Percentiles rank a stretch among this genome's conserved stretches.
Evolutionary conservation across 1,140 invertebrate genomes (phyloP).

Genomic region (Drosophila repletoides): DNA sequence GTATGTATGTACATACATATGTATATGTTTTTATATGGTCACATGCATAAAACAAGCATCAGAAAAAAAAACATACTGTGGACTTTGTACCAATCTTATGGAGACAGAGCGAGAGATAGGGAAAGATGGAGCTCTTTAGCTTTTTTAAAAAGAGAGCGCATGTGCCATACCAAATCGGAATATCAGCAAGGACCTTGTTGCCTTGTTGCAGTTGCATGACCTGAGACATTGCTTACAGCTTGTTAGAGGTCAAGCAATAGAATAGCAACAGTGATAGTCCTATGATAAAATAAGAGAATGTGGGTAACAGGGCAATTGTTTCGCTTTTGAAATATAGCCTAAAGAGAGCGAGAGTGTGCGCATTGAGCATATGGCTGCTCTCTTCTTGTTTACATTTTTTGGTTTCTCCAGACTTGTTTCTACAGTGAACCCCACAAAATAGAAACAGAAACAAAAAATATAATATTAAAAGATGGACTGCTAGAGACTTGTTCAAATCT

Average conservation of each 20-base stretch:
- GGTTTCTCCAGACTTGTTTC: slow-evolving; percentile 8
- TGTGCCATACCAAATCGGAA: background rate
- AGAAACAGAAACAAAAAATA: background rate
- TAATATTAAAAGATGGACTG: too few species aligned
- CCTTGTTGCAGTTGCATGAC: slow-evolving; percentile 35
- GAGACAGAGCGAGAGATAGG: too few species aligned
- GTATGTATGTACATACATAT: background rate
- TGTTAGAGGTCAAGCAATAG: slow-evolving; percentile 22
- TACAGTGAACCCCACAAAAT: slow-evolving; percentile 19
- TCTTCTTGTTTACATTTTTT: slow-evolving; percentile 33
- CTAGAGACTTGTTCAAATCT: too few species aligned
- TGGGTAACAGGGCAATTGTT: background rate
- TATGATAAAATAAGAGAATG: slow-evolving; percentile 5
- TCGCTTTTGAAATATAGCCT: background rate
- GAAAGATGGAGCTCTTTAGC: background rate
- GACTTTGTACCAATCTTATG: slow-evolving; percentile 13
- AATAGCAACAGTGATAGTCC: background rate
- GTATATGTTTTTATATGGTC: background rate
- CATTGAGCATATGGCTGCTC: slow-evolving; percentile 17
- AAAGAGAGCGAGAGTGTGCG: slow-evolving; percentile 21
- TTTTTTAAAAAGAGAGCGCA: slow-evolving; percentile 16
- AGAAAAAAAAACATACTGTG: slow-evolving; percentile 1
- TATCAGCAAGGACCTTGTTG: slow-evolving; percentile 11
- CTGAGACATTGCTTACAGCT: slow-evolving; percentile 3
- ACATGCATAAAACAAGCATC: background rate